phyloP scores from a whole-genome alignment of 2,113 vertebrate genomes.

The Egretta garzetta region DNA sequence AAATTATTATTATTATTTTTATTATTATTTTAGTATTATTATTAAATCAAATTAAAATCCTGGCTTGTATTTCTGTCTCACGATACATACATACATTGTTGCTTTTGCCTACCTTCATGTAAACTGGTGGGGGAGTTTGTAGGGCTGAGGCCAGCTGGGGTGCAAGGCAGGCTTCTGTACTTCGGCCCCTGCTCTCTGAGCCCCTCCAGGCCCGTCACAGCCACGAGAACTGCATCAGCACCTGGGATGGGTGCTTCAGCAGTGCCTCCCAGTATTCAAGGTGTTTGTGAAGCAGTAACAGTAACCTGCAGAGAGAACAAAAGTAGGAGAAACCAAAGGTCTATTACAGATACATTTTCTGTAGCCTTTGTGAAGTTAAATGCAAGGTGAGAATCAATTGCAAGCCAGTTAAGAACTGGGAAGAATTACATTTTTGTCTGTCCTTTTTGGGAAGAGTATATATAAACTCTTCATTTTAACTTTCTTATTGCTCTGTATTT shows the following conservation, averaged over 20 bases:
- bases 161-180: not conserved
- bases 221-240: not conserved
- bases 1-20: no score
- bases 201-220: not conserved
- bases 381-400: not conserved
- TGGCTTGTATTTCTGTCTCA: not conserved
- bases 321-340: not conserved
- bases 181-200: not conserved
- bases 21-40: not conserved
- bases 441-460: not conserved
- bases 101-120: not conserved
- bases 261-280: not conserved
- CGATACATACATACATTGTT: accelerated
- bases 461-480: not conserved
- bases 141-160: accelerated
- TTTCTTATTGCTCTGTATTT: not conserved
- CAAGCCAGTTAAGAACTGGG: not conserved
- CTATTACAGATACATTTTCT: not conserved
- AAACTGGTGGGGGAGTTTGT: not conserved
- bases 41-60: not conserved
- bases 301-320: not conserved
- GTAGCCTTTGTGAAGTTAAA: not conserved
- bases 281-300: not conserved
- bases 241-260: not conserved
- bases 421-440: not conserved